A percentile compares a stretch with the other conserved stretches of the same genome.
Conservation (phyloP, 2,797 vertebrate genomes). For the Eulemur mongoz region DNA sequence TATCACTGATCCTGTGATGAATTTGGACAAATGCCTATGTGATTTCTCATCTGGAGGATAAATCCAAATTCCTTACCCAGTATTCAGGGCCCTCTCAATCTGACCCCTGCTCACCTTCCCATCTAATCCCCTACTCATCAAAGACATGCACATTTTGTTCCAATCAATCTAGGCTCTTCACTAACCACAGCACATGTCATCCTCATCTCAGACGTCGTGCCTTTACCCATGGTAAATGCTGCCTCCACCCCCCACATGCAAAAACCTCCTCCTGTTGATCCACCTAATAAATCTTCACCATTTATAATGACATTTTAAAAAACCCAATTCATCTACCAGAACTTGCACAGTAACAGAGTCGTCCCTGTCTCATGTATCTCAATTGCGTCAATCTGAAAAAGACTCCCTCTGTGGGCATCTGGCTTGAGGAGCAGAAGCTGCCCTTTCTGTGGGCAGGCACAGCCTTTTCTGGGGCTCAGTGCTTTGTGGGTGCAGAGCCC, state of each 20-base stretch:
- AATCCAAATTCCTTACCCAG: conserved; percentile 43
- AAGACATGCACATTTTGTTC: conserved; percentile 10
- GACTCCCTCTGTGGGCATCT: not conserved
- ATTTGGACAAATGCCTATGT: conserved; percentile 42
- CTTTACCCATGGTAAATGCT: not conserved
- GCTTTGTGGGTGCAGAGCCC: not conserved
- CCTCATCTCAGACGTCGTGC: not conserved
- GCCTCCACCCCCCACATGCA: not conserved
- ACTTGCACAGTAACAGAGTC: not conserved
- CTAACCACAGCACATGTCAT: not conserved
- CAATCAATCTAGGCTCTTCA: not conserved
- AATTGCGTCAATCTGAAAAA: not conserved
- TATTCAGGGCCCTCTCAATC: not conserved
- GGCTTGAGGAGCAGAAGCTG: not conserved
- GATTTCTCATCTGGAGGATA: conserved; percentile 41
- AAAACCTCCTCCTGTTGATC: not conserved
- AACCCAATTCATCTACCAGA: not conserved
- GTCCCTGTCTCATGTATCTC: not conserved
- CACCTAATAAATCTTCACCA: not conserved
- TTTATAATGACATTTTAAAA: not conserved
- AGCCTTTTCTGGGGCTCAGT: not conserved
- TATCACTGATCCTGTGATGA: conserved; percentile 17
- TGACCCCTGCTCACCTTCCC: not conserved
- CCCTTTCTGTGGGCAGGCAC: not conserved
- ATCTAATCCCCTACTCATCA: not conserved